Conservation (phyloP, 2,797 vertebrate genomes). For the Helicolenus hilgendorfi region DNA sequence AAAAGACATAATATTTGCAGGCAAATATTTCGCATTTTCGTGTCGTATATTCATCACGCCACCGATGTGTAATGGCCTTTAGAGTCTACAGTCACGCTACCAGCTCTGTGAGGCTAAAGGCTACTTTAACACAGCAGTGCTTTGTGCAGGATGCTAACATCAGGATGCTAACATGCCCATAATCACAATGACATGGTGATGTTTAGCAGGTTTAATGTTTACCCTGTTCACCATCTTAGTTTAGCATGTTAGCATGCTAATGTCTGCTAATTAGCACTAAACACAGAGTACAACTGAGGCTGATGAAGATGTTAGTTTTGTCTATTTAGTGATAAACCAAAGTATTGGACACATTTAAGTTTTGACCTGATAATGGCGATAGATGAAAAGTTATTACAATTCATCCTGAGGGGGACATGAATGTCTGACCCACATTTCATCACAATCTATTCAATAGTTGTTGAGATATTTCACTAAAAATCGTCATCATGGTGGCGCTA, state of each 20-base stretch:
- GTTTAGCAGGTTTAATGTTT: neutral
- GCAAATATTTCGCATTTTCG: too few species aligned
- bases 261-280: neutral
- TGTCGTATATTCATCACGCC: too few species aligned
- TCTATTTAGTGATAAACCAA: neutral
- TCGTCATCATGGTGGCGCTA: neutral
- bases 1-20: too few species aligned
- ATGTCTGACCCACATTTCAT: neutral
- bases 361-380: neutral
- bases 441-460: neutral
- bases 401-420: neutral
- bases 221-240: neutral
- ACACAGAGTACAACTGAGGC: neutral
- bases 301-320: neutral
- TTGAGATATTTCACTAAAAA: neutral
- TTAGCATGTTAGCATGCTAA: neutral
- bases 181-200: too few species aligned
- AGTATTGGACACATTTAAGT: neutral
- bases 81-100: too few species aligned
- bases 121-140: too few species aligned
- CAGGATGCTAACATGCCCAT: neutral
- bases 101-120: too few species aligned
- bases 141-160: neutral
- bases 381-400: neutral
- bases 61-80: too few species aligned